Base-by-base conservation (phyloP, 2,888 invertebrate species). In the Tuta absoluta region DNA sequence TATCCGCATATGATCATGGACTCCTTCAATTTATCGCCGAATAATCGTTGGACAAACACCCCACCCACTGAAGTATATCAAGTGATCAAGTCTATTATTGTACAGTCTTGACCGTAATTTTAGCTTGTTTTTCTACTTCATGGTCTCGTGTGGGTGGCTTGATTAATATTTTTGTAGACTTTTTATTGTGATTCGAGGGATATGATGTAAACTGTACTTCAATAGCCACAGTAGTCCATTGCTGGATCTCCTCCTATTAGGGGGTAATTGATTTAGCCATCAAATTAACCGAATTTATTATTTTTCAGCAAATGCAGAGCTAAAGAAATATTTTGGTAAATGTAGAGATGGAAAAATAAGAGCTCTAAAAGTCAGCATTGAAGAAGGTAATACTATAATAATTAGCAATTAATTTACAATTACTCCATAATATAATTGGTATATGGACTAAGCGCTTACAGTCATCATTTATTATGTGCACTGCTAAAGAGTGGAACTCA, bases 311-410 rank as follows among this genome's bases (percentile, higher is more conserved):
- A 97, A 97, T 88, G 95, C 95, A 72, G 95, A 95, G 67, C 89
- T 98, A 64, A 94, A 95, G 77, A 95, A 95, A 82, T 95, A 95
- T 80, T 96, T 98, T 79, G 95, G 95, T 23, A 96, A 96, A 88
- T 96, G 96, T 76, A 93, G 96, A 77, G 95, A 95, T 79, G 97
- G 96, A 28, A 96, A 95, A 87, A 93, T 96, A 65, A 93, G 98
- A 68, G 93, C 95, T 19, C 88, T 97, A 69, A 97, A 97, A 93
- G 93, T 98, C 68, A 94, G 95, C 51, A 98, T 98, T 77, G 95
- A 95, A 85, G 95, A 97, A 91, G 98, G 97, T 97, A 92, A 88
- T 84, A 5, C 17, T 17, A 23, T 3, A n/a, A n/a, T 11, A 3
- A n/a, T 17, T 17, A 17, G 4, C 7, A 41, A 1, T 14, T 41